Evolutionary conservation across 2,888 invertebrate species (phyloP), one percentile per base, ranked within the genome.

Genomic region (Pammene aurita): DNA sequence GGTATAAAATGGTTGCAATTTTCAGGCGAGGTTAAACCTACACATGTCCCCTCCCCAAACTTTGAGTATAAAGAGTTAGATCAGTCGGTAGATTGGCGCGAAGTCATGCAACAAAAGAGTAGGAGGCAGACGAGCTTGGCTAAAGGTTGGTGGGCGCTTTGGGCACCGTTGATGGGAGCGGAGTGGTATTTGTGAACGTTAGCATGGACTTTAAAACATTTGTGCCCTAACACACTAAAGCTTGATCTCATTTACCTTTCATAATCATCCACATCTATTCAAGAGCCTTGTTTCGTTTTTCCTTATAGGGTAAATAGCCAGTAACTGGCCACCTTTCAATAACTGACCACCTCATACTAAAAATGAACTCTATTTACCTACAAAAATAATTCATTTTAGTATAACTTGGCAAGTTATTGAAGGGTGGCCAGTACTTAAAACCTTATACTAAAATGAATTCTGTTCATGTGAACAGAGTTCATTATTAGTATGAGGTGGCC

Each of bases 81-180:
- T 90, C 89, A 87, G 75, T 92, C 92, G 71, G 89, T 92, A 89
- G 90, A 92, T 87, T 92, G 92, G 92, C 84, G 81, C 73, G 89
- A 90, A 67, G 83, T 92, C 56, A 82, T 91, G 78, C 86, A 81
- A 67, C 86, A 88, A 81, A 89, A 87, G 80, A 80, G 72, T 75
- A 76, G 79, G 77, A 83, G 81, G 78, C 83, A 82, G 75, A 81
- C 86, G 74, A 75, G 87, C 84, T 85, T 90, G 76, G 86, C 82
- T 86, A 86, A 87, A 92, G 92, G 91, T 92, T 90, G 79, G 92
- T 92, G 89, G 90, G 90, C 58, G 78, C 79, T 62, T 57, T 44
- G 34, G 41, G 35, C 60, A 26, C 44, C n/a, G 9, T 9, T 18
- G 62, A 26, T 62, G 50, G n/a, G 60, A 34, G 60, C 0, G 14